A percentile compares a stretch with the other conserved stretches of the same genome.
phyloP scores from a whole-genome alignment of 2,797 vertebrate genomes.

The Gephyroberyx darwinii region DNA sequence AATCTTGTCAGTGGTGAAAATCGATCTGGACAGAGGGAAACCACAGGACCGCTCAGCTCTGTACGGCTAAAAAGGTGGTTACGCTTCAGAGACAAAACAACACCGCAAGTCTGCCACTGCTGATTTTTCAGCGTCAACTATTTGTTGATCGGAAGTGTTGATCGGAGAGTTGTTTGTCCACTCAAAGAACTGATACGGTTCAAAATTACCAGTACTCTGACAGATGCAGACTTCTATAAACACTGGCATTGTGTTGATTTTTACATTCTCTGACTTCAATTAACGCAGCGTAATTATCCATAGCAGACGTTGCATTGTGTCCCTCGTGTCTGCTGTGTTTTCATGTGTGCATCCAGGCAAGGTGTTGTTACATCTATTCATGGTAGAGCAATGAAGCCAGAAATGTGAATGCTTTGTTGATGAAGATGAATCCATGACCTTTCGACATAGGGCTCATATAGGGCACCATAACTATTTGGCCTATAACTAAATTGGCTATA shows the following conservation, averaged over 20 bases:
- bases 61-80: constrained; percentile 5
- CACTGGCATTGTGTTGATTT: constrained; percentile 19
- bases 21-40: constrained; percentile 14
- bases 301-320: constrained; percentile 11
- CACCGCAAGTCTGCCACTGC: constrained; percentile 27
- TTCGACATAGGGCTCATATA: constrained; percentile 57
- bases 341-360: constrained; percentile 10
- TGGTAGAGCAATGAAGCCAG: constrained; percentile 46
- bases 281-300: constrained; percentile 6
- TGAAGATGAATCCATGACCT: constrained; percentile 67
- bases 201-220: constrained; percentile 44
- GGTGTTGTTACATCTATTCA: constrained; percentile 39
- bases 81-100: constrained; percentile 20
- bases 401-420: constrained; percentile 29
- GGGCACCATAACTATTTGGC: constrained; percentile 31
- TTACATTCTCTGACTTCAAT: constrained; percentile 11
- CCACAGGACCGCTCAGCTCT: constrained; percentile 5
- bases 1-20: constrained; percentile 11
- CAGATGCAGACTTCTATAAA: constrained; percentile 26
- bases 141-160: constrained; percentile 54
- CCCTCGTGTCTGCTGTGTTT: constrained; percentile 14
- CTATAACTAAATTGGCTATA: constrained; percentile 25
- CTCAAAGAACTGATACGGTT: constrained; percentile 36
- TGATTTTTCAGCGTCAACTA: constrained; percentile 53
- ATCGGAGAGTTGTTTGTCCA: constrained; percentile 59